These are phyloP conservation scores for Fundulus diaphanus DNA, from an alignment of 2,797 vertebrate genomes.

Conservation along the genomic window DNA sequence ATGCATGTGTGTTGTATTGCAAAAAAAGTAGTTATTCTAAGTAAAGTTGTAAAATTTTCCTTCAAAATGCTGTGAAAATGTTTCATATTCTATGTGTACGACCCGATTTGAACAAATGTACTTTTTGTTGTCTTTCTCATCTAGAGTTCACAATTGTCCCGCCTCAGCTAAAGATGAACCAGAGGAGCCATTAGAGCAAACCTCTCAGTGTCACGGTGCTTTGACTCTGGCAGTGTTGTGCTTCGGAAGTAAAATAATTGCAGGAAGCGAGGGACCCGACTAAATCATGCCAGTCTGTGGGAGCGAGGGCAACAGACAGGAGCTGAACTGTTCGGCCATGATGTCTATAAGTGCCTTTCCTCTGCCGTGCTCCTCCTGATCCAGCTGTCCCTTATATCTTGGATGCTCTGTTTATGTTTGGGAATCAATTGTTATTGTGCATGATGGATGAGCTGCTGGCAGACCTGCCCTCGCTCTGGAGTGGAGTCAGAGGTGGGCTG, in stretches of 20 bases:
- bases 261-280: slow-evolving; percentile 76
- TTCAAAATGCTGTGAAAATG: slow-evolving; percentile 1
- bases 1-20: neutral
- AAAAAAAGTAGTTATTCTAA: no score
- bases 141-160: slow-evolving; percentile 59
- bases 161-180: slow-evolving; percentile 52
- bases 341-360: slow-evolving; percentile 77
- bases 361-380: slow-evolving; percentile 59
- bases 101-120: neutral
- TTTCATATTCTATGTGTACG: neutral
- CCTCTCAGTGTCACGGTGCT: slow-evolving; percentile 67
- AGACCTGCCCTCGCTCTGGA: slow-evolving; percentile 78
- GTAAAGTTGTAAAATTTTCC: neutral
- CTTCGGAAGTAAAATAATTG: slow-evolving; percentile 82
- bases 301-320: slow-evolving; percentile 71
- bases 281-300: slow-evolving; percentile 77
- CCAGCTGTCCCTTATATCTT: slow-evolving; percentile 81
- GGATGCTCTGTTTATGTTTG: slow-evolving; percentile 85
- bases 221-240: slow-evolving; percentile 69
- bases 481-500: slow-evolving; percentile 79
- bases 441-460: slow-evolving; percentile 84
- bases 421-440: slow-evolving; percentile 82
- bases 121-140: slow-evolving; percentile 2
- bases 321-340: slow-evolving; percentile 79
- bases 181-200: slow-evolving; percentile 69